Base-by-base conservation (phyloP, 2,888 invertebrate species). In the Lucinisca nassula region DNA sequence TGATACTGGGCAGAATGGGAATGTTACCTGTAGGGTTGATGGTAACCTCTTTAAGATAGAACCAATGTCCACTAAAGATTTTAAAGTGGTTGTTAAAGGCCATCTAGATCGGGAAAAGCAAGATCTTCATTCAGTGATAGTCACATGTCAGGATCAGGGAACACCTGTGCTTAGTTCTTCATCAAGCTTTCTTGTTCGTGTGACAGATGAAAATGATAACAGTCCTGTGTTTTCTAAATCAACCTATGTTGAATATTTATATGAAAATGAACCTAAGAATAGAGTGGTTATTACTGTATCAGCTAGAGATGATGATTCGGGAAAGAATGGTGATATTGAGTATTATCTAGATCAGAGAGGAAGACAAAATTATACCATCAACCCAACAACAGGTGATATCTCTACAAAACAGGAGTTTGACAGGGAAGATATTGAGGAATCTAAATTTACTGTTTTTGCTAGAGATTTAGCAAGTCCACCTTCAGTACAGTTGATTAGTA, bases 141-240 rank as follows among this genome's bases (percentile, higher is more conserved):
- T 99, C 58, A 92, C 89, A 4, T 95, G 95, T 75, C 79, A 89
- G 95, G 97, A 98, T 21, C 97, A 98, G 17, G 94, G 94, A 8
- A 51, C 38, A 1, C 94, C 94, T 30, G 76, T 89, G 6, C 80
- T 93, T 3, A 92, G 87, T 51, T 89, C 93, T 8, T 88, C 91
- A 12, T 91, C 90, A 21, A 90, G 88, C 58, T 93, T 96, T 80
- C 90, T 91, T 27, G 94, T 96, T 0, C 76, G 83, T n/a, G 92
- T 99, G 0, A 97, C 98, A 79, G 99, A 99, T 96, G 98, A 98
- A 77, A 99, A 99, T 96, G 99, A 99, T 96, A 98, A 99, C 96
- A 98, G 98, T 95, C 99, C 99, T 0, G 97, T 98, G 75, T 99
- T 99, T 95, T 98, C 87, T 8, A 77, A 90, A 35, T n/a, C 70